Evolutionary conservation across 2,113 vertebrate genomes (phyloP), one percentile per base, ranked within the genome.

Genomic region (Etia nguti): DNA sequence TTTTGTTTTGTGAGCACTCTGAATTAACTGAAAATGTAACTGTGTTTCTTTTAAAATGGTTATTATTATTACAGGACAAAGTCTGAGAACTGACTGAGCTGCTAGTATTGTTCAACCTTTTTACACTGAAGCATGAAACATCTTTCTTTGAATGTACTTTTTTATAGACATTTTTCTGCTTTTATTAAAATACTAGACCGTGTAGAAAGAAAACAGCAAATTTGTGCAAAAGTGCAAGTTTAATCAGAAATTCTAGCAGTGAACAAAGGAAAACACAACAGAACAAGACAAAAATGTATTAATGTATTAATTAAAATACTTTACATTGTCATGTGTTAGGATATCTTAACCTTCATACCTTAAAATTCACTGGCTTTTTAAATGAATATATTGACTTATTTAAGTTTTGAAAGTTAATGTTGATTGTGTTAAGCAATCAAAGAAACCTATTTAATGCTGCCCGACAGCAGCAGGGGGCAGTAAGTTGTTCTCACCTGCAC

Each of bases 391-490:
- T 2, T 46, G 22, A 46, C 9, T 29, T 48, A 29, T 50, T 54
- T 54, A n/a, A n/a, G 8, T 54, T 77, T 77, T 52, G 10, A 77
- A 77, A 77, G 46, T 8, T 31, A 31, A 50, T 31, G 8, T 31
- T 4, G 1, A 50, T 6, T 31, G 0, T 50, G 48, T 75, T 50
- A 29, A 29, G 6, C 16, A 48, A 20, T 75, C 70, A 29, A 12
- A 48, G 43, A 77, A 77, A 20, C 29, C 18, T 48, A 15, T 34
- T 16, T 15, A 55, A 22, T 88, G 29, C 50, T 8, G 2, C 8
- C 38, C 46, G 4, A 26, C 16, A 41, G 22, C 90, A 91, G 75
- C 81, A 89, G 90, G 82, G 82, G 88, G 92, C 92, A 85, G 90
- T 57, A 83, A 13, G 15, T 29, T 4, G 80, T 12, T 59, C 38